Percentiles rank a stretch among this genome's conserved stretches.
Conservation (phyloP, 2,888 invertebrate species). For the Invenusta paracnida region DNA sequence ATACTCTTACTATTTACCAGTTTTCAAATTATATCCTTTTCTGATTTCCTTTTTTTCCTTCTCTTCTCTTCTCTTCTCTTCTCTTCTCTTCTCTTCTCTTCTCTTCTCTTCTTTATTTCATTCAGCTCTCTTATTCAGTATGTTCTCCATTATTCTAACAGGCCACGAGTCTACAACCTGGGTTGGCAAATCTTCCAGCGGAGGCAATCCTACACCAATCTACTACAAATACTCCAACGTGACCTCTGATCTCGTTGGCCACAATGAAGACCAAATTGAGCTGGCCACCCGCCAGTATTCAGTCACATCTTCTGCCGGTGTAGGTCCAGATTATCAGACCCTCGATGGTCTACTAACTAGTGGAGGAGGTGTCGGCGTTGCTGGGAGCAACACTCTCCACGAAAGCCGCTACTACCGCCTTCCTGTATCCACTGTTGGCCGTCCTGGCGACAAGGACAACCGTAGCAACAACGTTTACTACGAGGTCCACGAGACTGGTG, state of each 20-base stretch:
- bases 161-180: no score
- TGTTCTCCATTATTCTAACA: no score
- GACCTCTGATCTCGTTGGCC: not conserved
- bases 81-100: no score
- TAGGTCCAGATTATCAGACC: not conserved
- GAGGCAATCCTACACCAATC: no score
- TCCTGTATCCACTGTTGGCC: not conserved
- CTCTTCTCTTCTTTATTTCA: no score
- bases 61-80: no score
- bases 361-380: no score
- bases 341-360: not conserved
- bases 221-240: constrained; percentile 23
- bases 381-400: not conserved
- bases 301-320: not conserved
- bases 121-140: no score
- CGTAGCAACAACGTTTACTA: constrained; percentile 1
- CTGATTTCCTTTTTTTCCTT: no score
- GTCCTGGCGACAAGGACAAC: not conserved
- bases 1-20: no score
- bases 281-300: constrained; percentile 9
- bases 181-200: no score
- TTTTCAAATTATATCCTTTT: no score
- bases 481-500: constrained; percentile 1
- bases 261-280: not conserved
- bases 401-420: not conserved